phyloP scores from a whole-genome alignment of 2,113 vertebrate species.

The Gymnogyps californianus region DNA sequence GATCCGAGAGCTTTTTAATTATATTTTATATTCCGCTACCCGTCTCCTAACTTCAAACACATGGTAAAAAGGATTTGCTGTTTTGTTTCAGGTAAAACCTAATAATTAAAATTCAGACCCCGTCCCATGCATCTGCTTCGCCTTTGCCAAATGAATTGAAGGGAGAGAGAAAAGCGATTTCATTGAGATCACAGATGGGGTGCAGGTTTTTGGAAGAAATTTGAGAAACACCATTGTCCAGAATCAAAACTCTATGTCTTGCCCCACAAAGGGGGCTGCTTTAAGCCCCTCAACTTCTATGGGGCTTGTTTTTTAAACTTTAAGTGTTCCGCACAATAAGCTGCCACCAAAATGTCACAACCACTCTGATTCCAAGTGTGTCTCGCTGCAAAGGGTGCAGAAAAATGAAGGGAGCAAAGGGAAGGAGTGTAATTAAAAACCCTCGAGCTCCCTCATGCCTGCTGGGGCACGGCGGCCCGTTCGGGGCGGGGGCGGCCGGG shows the following conservation, averaged over 20 bases:
- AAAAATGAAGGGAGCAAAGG: conserved; percentile 58
- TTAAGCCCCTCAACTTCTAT: conserved; percentile 91
- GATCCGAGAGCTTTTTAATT: conserved; percentile 68
- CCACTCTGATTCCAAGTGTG: conserved; percentile 78
- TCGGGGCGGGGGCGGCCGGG: background rate
- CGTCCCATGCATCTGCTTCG: conserved; percentile 91
- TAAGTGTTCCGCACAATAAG: conserved; percentile 91
- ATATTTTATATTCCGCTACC: conserved; percentile 67
- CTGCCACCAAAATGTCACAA: conserved; percentile 88
- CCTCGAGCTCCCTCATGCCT: background rate
- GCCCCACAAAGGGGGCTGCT: conserved; percentile 86
- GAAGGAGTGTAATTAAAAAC: conserved; percentile 59
- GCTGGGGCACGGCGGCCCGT: background rate
- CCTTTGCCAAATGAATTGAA: conserved; percentile 84
- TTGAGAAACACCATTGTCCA: conserved; percentile 98
- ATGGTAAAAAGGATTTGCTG: conserved; percentile 65
- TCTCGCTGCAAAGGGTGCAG: conserved; percentile 65
- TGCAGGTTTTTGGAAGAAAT: conserved; percentile 94
- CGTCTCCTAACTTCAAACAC: conserved; percentile 67
- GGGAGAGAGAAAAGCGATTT: conserved; percentile 87
- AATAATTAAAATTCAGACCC: conserved; percentile 90
- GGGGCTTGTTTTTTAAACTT: conserved; percentile 96
- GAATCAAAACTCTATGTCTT: conserved; percentile 97
- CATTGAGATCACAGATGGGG: conserved; percentile 98
- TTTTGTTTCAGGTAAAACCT: conserved; percentile 80